Base-by-base conservation (phyloP, 2,113 vertebrate species). In the Pachycephala philippinensis region DNA sequence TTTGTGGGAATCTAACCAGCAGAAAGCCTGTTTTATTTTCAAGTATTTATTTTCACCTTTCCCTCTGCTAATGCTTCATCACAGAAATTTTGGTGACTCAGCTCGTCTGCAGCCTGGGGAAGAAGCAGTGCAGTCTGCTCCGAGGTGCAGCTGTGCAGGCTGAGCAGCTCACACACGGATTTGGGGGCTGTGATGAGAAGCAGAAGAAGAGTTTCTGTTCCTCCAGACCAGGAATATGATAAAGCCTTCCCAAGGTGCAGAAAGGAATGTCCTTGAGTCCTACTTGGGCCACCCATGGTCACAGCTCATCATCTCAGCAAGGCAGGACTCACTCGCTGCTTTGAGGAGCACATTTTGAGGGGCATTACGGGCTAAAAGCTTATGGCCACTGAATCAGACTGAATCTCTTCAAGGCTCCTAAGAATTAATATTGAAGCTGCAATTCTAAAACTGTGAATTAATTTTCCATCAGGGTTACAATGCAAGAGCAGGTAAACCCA, bases 151-250 rank as follows among this genome's bases (percentile, higher is more conserved):
- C 70, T 57, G 59, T 7, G 44, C 2, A 8, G 63, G 27, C 23
- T 81, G 44, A 57, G 7, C 23, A 35, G 75, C 4, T 9, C 42
- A 63, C 19, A 12, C 22, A 2, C 0, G 1, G 26, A 8, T 63
- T 52, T 84, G 47, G 56, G 66, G 22, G 35, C 63, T 68, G 17
- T 37, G 7, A 24, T 4, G 35, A 52, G 47, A 31, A 74, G 21
- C 37, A 82, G 59, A 15, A 85, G 79, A 37, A 16, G 30, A 74
- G 42, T 50, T 89, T 63, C 57, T 69, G 12, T 56, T 64, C 9
- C 20, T 93, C 44, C 59, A 63, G 49, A 54, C 42, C 42, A 72
- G 50, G 40, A n/a, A 26, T n/a, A 20, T 23, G 27, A 37, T 37
- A 31, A 68, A 68, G 7, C 37, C 23, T 89, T 70, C 17, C 40